These are phyloP conservation scores for Hyperoodon ampullatus DNA, from an alignment of 2,113 vertebrate genomes.

Conservation along the genomic window DNA sequence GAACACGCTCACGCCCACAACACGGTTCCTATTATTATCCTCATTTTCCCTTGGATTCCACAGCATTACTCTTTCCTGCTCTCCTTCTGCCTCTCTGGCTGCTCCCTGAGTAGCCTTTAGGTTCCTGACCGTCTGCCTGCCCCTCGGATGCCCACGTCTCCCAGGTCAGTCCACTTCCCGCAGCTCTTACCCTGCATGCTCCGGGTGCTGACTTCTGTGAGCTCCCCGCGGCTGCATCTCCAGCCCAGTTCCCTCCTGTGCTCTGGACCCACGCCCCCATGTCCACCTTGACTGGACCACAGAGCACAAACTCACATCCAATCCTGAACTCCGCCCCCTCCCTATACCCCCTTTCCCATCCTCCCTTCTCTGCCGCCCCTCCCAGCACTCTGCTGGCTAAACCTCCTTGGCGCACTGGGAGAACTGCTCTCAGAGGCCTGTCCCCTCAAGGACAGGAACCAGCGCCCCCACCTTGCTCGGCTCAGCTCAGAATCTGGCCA, in stretches of 20 bases:
- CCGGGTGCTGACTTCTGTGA: not conserved
- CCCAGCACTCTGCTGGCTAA: not conserved
- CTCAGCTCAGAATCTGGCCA: not conserved
- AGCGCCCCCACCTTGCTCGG: not conserved
- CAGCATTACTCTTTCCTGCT: not conserved
- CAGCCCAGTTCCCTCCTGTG: not conserved
- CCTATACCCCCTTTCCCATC: not conserved
- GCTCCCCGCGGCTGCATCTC: not conserved
- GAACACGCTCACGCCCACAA: not conserved
- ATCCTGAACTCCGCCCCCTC: not conserved
- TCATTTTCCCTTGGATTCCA: not conserved
- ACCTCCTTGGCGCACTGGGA: accelerated
- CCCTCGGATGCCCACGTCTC: accelerated
- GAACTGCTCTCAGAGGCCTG: not conserved
- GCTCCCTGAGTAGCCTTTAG: not conserved
- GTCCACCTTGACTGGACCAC: not conserved
- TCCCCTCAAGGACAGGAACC: not conserved
- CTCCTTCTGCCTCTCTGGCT: not conserved
- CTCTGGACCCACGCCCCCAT: not conserved
- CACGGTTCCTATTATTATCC: not conserved
- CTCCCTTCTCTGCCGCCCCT: not conserved
- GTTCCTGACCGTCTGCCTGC: not conserved
- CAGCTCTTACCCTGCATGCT: not conserved
- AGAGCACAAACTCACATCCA: not conserved
- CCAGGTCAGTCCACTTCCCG: not conserved